Percentiles rank a stretch among this genome's conserved stretches.
phyloP scores from a whole-genome alignment of 2,113 vertebrate genomes.

The Marmota monax region DNA sequence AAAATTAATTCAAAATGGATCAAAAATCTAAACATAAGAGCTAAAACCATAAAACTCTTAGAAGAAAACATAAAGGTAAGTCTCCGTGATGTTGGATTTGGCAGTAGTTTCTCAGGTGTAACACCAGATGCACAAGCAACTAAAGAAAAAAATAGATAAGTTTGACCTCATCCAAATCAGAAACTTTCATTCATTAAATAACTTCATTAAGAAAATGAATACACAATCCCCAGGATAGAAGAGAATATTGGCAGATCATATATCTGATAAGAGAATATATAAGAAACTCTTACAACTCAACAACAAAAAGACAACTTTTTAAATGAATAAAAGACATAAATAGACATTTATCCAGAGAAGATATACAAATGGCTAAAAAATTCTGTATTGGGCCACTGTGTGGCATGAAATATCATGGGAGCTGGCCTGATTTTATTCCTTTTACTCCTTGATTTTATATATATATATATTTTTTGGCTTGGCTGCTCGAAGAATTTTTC shows the following conservation, averaged over 20 bases:
- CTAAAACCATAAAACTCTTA: not conserved
- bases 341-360: not conserved
- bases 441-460: too few relatives aligned
- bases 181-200: not conserved
- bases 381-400: not conserved
- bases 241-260: not conserved
- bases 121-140: not conserved
- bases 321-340: not conserved
- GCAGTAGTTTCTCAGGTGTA: not conserved
- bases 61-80: not conserved
- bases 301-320: not conserved
- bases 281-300: not conserved
- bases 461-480: not conserved
- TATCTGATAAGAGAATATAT: not conserved
- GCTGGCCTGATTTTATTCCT: not conserved
- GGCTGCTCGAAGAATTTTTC: not conserved
- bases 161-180: not conserved
- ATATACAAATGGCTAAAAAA: not conserved
- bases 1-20: not conserved
- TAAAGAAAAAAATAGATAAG: not conserved
- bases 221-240: not conserved
- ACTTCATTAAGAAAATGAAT: not conserved
- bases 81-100: not conserved
- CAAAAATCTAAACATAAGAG: not conserved
- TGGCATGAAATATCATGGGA: not conserved